Conservation (phyloP, 2,888 invertebrate genomes). For the Drosophila silvestris region DNA sequence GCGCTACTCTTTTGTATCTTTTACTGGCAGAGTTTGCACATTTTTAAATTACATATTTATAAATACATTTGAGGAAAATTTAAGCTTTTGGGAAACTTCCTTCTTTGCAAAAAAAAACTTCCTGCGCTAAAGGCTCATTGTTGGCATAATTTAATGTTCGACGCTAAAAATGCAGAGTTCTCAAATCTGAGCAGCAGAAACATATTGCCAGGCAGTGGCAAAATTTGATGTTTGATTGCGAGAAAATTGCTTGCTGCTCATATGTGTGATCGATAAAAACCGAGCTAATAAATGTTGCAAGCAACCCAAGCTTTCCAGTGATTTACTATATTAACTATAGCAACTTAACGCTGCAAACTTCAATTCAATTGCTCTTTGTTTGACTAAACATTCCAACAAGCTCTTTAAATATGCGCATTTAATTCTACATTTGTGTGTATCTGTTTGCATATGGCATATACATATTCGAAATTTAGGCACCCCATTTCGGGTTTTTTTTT, state of each 20-base stretch:
- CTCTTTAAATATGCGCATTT: constrained; percentile 48
- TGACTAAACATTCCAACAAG: neutral
- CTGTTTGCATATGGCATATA: constrained; percentile 19
- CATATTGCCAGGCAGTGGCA: neutral
- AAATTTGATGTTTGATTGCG: neutral
- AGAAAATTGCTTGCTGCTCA: neutral
- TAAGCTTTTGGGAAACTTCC: neutral
- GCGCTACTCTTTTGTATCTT: neutral
- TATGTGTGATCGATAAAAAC: neutral
- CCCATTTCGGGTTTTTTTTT: constrained; percentile 27
- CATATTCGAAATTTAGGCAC: constrained; percentile 5
- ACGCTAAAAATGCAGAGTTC: neutral
- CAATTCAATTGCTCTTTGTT: neutral
- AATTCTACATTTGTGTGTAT: constrained; percentile 27
- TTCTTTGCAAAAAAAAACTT: neutral
- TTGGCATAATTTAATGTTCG: neutral
- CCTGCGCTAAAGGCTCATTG: neutral
- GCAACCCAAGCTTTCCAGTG: neutral
- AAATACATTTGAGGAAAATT: neutral
- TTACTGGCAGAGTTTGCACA: neutral
- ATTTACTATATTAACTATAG: neutral
- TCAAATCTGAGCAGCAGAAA: neutral
- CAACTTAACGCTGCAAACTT: neutral
- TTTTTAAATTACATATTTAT: neutral
- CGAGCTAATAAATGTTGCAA: neutral